These are phyloP conservation scores for Cheilosia scutellata DNA, from an alignment of 2,888 invertebrate genomes.

Conservation along the genomic window DNA sequence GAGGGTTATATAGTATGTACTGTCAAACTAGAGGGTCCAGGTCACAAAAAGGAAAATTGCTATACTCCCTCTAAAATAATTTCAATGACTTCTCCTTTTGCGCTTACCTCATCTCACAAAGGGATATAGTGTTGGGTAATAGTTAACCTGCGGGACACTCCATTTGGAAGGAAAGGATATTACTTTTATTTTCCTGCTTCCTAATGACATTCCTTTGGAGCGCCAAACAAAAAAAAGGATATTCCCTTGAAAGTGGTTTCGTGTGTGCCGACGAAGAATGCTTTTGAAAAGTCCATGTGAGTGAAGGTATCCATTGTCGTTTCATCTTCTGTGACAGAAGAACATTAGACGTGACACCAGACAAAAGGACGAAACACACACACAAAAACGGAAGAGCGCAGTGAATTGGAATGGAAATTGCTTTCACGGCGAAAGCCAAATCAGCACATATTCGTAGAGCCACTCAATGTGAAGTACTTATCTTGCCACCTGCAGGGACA, in stretches of 20 bases:
- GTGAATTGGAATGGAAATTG: slow-evolving; percentile 39
- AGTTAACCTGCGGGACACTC: slow-evolving; percentile 28
- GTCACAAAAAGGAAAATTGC: slow-evolving; percentile 36
- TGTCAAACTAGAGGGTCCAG: not conserved
- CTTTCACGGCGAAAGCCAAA: slow-evolving; percentile 41
- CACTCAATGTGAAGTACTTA: not conserved
- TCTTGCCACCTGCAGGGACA: not conserved
- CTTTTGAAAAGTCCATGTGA: not conserved
- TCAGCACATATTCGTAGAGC: slow-evolving; percentile 17
- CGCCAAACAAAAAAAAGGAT: not conserved
- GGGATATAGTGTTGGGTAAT: not conserved
- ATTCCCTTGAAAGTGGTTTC: slow-evolving; percentile 1
- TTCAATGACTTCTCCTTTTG: slow-evolving; percentile 30
- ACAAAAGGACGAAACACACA: slow-evolving; percentile 4
- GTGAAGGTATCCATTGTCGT: not conserved
- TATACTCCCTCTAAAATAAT: slow-evolving; percentile 36
- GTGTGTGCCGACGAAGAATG: not conserved
- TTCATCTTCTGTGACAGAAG: not conserved
- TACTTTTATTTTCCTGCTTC: slow-evolving; percentile 12
- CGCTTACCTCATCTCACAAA: not conserved
- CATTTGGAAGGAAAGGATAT: slow-evolving; percentile 13
- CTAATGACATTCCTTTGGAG: slow-evolving; percentile 29
- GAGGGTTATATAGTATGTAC: not conserved
- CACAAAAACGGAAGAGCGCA: slow-evolving; percentile 3
- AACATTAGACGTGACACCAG: not conserved